Conservation (phyloP, 2,797 vertebrate genomes). For the Ctenopoma kingsleyae region DNA sequence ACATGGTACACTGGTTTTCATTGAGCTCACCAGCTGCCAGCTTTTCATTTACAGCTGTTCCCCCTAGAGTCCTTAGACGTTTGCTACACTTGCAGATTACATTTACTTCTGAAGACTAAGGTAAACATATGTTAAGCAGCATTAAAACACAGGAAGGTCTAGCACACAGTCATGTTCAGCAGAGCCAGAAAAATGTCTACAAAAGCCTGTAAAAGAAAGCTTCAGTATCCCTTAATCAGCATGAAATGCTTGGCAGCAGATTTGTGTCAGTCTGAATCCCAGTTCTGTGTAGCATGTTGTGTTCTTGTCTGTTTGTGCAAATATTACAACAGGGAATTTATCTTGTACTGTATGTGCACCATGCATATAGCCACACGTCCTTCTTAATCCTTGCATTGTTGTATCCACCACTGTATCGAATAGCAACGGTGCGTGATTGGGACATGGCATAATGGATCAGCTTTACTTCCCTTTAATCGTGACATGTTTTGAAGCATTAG, state of each 20-base stretch:
- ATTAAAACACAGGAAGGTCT: constrained; percentile 63
- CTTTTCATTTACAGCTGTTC: constrained; percentile 79
- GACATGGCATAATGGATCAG: constrained; percentile 13
- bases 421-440: constrained; percentile 29
- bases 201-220: constrained; percentile 31
- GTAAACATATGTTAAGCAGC: constrained; percentile 79
- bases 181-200: constrained; percentile 41
- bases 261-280: constrained; percentile 49
- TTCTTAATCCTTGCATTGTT: constrained; percentile 29
- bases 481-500: constrained; percentile 16
- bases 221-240: constrained; percentile 55
- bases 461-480: constrained; percentile 9
- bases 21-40: constrained; percentile 75
- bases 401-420: constrained; percentile 47
- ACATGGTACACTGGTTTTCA: constrained; percentile 74
- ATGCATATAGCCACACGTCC: constrained; percentile 25
- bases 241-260: constrained; percentile 56
- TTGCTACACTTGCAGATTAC: constrained; percentile 75
- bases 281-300: constrained; percentile 36
- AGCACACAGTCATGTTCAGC: constrained; percentile 53
- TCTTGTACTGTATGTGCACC: constrained; percentile 21
- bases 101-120: constrained; percentile 73
- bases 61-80: constrained; percentile 64
- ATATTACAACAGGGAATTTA: constrained; percentile 50
- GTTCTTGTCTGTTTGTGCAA: constrained; percentile 47